These are phyloP conservation scores for Plebejus argus DNA, from an alignment of 2,888 invertebrate species.

Conservation along the genomic window DNA sequence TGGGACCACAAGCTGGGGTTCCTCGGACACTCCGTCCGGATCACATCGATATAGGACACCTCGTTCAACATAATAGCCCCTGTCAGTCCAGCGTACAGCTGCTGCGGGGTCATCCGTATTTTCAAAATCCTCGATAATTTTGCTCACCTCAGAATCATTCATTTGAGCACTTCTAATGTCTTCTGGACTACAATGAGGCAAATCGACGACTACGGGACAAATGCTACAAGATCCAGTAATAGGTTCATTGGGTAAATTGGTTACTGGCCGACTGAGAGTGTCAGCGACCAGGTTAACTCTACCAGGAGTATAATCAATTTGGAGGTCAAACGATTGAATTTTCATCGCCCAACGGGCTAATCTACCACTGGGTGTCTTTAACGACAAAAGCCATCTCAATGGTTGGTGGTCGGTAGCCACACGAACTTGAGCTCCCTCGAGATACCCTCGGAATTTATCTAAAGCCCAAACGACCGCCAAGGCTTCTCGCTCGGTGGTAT, in stretches of 20 bases:
- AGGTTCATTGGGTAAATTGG: not conserved
- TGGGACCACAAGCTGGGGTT: not conserved
- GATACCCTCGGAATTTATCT: not conserved
- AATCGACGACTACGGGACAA: conserved; percentile 28
- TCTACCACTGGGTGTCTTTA: conserved; percentile 57
- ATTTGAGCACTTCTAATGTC: conserved; percentile 26
- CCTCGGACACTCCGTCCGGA: too few species aligned
- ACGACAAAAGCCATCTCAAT: conserved; percentile 57
- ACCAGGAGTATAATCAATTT: conserved; percentile 51
- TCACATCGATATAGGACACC: too few species aligned
- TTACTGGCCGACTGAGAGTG: conserved; percentile 43
- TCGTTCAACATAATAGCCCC: too few species aligned
- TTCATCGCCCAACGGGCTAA: conserved; percentile 55
- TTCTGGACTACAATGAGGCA: conserved; percentile 2
- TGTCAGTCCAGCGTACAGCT: too few species aligned
- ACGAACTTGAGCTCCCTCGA: not conserved
- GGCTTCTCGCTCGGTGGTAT: not conserved
- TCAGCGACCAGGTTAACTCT: conserved; percentile 56
- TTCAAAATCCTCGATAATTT: too few species aligned
- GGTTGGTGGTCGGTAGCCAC: conserved; percentile 55
- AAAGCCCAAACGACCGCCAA: not conserved
- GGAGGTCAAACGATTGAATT: conserved; percentile 45
- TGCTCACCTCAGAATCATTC: not conserved
- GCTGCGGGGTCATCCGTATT: too few species aligned
- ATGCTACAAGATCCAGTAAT: conserved; percentile 7